A percentile compares a stretch with the other conserved stretches of the same genome.
Evolutionary conservation across 1,140 invertebrate genomes (phyloP).

Genomic region (Samia ricini): DNA sequence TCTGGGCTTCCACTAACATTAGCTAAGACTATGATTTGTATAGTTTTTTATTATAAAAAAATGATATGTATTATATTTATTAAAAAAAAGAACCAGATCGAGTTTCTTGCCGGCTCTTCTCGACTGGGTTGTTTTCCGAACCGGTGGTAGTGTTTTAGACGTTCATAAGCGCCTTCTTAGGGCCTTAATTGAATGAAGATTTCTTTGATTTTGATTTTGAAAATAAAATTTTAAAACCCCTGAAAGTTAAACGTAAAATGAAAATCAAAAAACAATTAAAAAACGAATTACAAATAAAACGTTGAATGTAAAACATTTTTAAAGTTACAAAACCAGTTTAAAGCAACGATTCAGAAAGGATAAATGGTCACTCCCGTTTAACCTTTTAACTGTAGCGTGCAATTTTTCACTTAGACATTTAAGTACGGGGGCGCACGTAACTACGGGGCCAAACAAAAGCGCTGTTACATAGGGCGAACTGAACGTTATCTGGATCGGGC

Average conservation of each 20-base stretch:
- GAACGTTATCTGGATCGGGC: slow-evolving; percentile 35
- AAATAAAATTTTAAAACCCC: too few relatives aligned
- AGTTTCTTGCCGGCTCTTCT: too few relatives aligned
- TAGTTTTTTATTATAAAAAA: too few relatives aligned
- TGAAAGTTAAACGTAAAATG: neutral
- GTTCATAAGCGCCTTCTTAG: too few relatives aligned
- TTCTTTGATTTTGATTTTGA: too few relatives aligned
- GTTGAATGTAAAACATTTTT: slow-evolving; percentile 5
- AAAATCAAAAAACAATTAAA: neutral
- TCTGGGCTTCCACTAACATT: too few relatives aligned
- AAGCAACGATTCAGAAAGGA: slow-evolving; percentile 9
- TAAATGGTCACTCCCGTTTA: slow-evolving; percentile 21
- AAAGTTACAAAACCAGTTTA: slow-evolving; percentile 2
- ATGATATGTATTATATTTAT: too few relatives aligned
- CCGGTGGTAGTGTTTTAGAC: too few relatives aligned
- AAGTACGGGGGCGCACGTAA: slow-evolving; percentile 10
- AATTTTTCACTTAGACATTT: slow-evolving; percentile 42
- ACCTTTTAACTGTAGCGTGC: slow-evolving; percentile 40
- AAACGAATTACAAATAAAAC: slow-evolving; percentile 2
- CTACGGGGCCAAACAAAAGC: slow-evolving; percentile 36
- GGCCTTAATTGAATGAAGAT: too few relatives aligned
- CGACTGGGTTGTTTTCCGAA: too few relatives aligned
- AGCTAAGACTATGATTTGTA: too few relatives aligned
- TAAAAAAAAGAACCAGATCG: too few relatives aligned
- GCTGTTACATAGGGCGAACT: slow-evolving; percentile 29